Evolutionary conservation across 2,888 invertebrate species (phyloP), one percentile per base, ranked within the genome.

Genomic region (Cephus pygmeus): DNA sequence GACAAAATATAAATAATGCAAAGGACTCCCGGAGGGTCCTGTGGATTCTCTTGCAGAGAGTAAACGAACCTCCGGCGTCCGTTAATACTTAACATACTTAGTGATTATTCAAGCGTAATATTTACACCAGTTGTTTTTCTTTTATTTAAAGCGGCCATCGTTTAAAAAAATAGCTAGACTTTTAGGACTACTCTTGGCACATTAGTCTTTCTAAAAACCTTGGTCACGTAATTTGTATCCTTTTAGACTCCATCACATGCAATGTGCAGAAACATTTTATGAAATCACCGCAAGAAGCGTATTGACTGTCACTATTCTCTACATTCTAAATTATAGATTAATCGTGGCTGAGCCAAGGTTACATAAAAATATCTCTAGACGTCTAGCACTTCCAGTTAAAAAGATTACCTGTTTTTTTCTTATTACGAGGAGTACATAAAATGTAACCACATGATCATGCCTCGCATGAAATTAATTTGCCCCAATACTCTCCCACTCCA

Each of bases 21-120:
- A 56, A 56, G 56, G 56, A 23, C 56, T 56, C 56, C 9, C 56
- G 23, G 56, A 56, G 23, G 56, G 23, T 56, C 56, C 56, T 56
- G 23, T 56, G 23, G 56, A 56, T 56, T 56, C 56, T 56, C 56
- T 56, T 15, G 56, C 23, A 56, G 9, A 9, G 56, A 56, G 23
- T 56, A 56, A 56, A 56, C 23, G 56, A 56, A 56, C 23, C 9
- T 56, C 56, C 56, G 23, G 56, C 56, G 56, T 56, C 23, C 23
- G 56, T 23, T 71, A 33, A 71, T 71, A 71, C 34, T 71, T 33
- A 71, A 71, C 30, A 71, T 71, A 71, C 30, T 71, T 34, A 71
- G 71, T 23, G 34, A 71, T 71, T 71, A 71, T 11, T 71, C 56
- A 56, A 56, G 23, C 56, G 56, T 56, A 56, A 56, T 56, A 56